Evolutionary conservation across 2,113 vertebrate species (phyloP), one percentile per base, ranked within the genome.

Genomic region (Plecturocebus donacophilus): DNA sequence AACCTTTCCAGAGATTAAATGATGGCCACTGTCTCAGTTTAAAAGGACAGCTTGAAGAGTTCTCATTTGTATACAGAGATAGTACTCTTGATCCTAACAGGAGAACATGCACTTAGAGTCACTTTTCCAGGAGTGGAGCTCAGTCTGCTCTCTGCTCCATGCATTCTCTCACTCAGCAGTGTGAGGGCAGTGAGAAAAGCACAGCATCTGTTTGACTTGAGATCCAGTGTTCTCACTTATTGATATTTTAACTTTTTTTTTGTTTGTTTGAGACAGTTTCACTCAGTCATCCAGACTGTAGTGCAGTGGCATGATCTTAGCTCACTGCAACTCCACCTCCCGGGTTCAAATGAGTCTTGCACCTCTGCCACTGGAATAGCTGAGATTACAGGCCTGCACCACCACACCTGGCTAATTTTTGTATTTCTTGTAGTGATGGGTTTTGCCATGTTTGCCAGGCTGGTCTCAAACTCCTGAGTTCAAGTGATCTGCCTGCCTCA

Each of bases 1-100:
- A n/a, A 5, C 7, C 47, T 92, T 93, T 88, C 52, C 56, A 76
- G 82, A 75, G 68, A 8, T 87, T 87, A 92, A 75, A 17, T 64
- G 54, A 84, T 42, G 45, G 52, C 13, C 8, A 38, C n/a, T 76
- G 3, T 84, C 71, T 54, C 25, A 40, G 40, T 73, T 49, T 77
- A 45, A 89, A 95, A 71, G 40, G 16, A 58, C 3, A 27, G 49
- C 14, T 94, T 66, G 20, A 64, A 66, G 90, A 95, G 32, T 58
- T 96, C 61, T 30, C 54, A 52, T 87, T 52, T 58, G 10, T 79
- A 35, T 40, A 64, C 25, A 68, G 66, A 81, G 20, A 40, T 77
- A 49, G 20, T 30, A 40, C n/a, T 76, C 47, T 2, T 32, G 25
- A 85, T 5, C 42, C 42, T 32, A 66, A 42, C 0, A 76, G 54